Conservation (phyloP, 2,113 vertebrate genomes). For the Capra hircus region DNA sequence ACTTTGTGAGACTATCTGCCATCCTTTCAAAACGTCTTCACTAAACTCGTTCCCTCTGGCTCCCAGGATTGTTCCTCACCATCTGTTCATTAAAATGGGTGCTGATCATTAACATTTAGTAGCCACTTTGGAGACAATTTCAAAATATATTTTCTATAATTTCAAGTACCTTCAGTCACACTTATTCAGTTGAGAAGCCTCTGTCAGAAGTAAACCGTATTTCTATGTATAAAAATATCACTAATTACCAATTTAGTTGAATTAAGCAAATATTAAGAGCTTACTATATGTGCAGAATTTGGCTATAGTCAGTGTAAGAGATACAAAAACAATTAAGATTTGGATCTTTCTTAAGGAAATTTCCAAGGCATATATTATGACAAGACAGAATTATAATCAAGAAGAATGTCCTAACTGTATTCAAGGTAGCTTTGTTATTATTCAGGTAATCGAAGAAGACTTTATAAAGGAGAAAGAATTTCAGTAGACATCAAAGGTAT, state of each 20-base stretch:
- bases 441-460: neutral
- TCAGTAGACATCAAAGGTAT: neutral
- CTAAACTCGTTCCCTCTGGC: slow-evolving; percentile 49
- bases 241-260: neutral
- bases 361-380: neutral
- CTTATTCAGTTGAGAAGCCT: neutral
- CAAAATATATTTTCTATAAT: neutral
- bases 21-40: neutral
- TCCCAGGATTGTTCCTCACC: neutral
- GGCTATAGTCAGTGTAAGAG: neutral
- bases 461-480: neutral
- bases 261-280: neutral
- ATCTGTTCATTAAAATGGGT: slow-evolving; percentile 49
- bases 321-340: neutral
- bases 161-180: neutral
- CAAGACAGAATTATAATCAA: neutral
- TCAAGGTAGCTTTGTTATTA: neutral
- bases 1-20: slow-evolving; percentile 16
- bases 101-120: slow-evolving; percentile 44
- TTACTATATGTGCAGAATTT: neutral
- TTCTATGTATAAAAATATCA: neutral
- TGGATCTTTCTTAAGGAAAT: neutral
- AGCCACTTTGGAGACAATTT: slow-evolving; percentile 24
- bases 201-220: neutral
- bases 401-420: neutral